Evolutionary conservation across 2,888 invertebrate genomes (phyloP).

Genomic region (Pterostichus madidus): DNA sequence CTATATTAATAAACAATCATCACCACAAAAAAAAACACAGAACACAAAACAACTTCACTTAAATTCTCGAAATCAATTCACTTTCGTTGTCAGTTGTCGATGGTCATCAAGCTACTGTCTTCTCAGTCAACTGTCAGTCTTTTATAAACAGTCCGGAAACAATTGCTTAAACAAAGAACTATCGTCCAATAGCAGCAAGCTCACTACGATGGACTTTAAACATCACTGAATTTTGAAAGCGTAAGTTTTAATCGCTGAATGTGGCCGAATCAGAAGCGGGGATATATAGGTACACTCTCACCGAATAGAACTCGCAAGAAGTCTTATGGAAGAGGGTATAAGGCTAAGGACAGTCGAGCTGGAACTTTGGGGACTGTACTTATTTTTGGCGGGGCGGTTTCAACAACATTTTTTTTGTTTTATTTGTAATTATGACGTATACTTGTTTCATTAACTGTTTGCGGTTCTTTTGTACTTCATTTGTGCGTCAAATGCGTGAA

Average conservation of each 20-base stretch:
- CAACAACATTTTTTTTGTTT: too few species aligned
- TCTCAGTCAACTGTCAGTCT: conserved; percentile 17
- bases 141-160: conserved; percentile 40
- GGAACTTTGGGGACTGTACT: too few species aligned
- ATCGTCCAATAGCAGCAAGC: conserved; percentile 4
- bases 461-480: too few species aligned
- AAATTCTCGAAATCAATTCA: neutral
- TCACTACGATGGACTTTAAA: conserved; percentile 26
- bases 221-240: conserved; percentile 22
- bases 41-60: neutral
- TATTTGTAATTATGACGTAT: too few species aligned
- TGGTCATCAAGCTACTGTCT: neutral
- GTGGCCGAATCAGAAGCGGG: too few species aligned
- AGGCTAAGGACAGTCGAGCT: neutral
- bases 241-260: conserved; percentile 1
- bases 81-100: conserved; percentile 2
- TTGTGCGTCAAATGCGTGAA: too few species aligned
- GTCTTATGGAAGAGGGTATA: neutral
- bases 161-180: conserved; percentile 21
- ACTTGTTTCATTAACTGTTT: too few species aligned
- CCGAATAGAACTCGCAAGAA: neutral
- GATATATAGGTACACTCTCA: too few species aligned
- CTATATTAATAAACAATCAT: neutral
- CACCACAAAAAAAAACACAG: neutral
- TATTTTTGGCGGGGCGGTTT: too few species aligned